Evolutionary conservation across 1,140 invertebrate genomes (phyloP), one percentile per base, ranked within the genome.

Genomic region (Drosophila burlai): DNA sequence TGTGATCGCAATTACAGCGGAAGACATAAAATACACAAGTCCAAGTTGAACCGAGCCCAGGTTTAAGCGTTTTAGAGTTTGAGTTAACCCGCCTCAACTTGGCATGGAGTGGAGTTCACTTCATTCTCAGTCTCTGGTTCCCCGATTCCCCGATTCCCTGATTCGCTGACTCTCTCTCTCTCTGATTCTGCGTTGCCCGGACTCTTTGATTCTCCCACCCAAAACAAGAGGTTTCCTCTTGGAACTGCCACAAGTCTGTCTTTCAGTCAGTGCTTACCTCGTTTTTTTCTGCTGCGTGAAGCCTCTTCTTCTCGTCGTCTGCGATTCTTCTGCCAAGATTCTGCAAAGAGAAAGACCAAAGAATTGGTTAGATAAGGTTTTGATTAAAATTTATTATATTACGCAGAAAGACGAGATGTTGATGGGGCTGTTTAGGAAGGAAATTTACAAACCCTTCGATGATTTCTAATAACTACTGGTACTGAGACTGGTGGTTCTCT

Each of bases 1-100:
- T 75, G 68, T 75, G 69, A 72, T 60, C 52, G 67, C 54, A 73
- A 72, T 73, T 60, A 71, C 67, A 72, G 54, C 69, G 69, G 69
- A 73, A 73, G 69, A 73, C 67, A 73, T 73, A 72, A 60, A 72
- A 60, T 72, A 72, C 69, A 45, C 69, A 59, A 72, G 43, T 50
- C 43, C 42, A 11, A 34, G 40, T 38, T 45, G 46, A 68, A 52
- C 60, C 46, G 47, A 52, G 43, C 43, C 55, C 24, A 61, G 64
- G 54, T 26, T 57, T 50, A 31, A 52, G 54, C n/a, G 36, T 57
- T 57, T 55, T 52, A 18, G 15, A 57, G 34, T 24, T 47, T 29
- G 42, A 40, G 45, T 49, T 21, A 47, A 67, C 42, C 57, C 18
- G 46, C 55, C 50, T 55, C n/a, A 40, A 63, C 40, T 46, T 34